Base-by-base conservation (phyloP, 2,113 vertebrate species). In the Pedionomus torquatus region DNA sequence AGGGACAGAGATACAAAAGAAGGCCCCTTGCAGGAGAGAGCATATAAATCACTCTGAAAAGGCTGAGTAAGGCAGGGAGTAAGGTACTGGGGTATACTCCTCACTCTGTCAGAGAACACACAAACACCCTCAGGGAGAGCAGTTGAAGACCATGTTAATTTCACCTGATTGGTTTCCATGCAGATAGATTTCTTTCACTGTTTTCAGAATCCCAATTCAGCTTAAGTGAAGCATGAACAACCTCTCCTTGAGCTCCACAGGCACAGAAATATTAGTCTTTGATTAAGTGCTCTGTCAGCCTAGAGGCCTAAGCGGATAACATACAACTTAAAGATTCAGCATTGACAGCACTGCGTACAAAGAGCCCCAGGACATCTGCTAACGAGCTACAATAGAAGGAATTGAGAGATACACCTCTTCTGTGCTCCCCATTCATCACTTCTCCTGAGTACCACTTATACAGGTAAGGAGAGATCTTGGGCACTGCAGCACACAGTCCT, bases 241-340 rank as follows among this genome's bases (percentile, higher is more conserved):
- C 39, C n/a, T 65, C 85, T 89, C 26, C 69, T 69, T 48, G 61
- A 80, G 63, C 44, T 87, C 37, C 65, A n/a, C 0, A 0, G 77
- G 61, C 65, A 94, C 16, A 79, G 55, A 79, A 87, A 57, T 83
- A 75, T 8, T 33, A 82, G 39, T 51, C 30, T 91, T 84, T 75
- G 43, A 89, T 74, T 90, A 94, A 94, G 81, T 58, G 82, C 78
- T 72, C 90, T 94, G 81, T 60, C 82, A 91, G 70, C 52, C 52
- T 64, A 48, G 65, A 72, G 55, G 44, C 41, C 54, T 37, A 72
- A 83, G 74, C 5, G 6, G 57, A 5, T 68, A 82, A 84, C 33
- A 48, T 37, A 83, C 37, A 37, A 61, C 44, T 74, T 90, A 90
- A 69, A 93, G 70, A 82, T 52, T 87, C 57, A 87, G 81, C 0